Evolutionary conservation across 2,888 invertebrate genomes (phyloP), one percentile per base, ranked within the genome.

Genomic region (Poecilobothrus nobilitatus): DNA sequence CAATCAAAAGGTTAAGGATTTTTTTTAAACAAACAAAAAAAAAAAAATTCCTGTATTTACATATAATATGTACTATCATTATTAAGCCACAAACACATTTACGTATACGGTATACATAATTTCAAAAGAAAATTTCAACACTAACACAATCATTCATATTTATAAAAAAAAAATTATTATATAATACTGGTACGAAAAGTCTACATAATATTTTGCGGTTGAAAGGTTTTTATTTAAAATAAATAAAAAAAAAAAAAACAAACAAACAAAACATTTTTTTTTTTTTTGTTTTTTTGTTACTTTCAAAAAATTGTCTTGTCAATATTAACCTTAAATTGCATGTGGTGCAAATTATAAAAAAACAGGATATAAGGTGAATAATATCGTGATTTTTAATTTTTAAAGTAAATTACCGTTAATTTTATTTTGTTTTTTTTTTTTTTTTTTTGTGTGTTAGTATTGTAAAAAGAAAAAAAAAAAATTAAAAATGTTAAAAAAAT

Each of bases 1-100:
- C 27, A 63, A 63, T 63, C 15, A 27, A 63, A 63, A 63, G 63
- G 63, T 63, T 63, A 63, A 63, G 63, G 63, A 63, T 63, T n/a
- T 27, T 63, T 15, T 63, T 18, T 12, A 9, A 21, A n/a, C n/a
- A 62, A 9, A 62, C 21, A 62, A 37, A 37, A 8, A 22, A 27
- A 27, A 15, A 15, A n/a, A 5, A 9, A 62, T 62, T 21, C 21
- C 8, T 62, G 7, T 20, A 20, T 62, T 21, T 62, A 21, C 3
- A 21, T 62, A 62, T 21, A 12, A 9, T 20, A 20, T 62, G 62
- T 62, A 34, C 8, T 34, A 34, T 34, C n/a, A 27, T 27, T 27
- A n/a, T 27, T 27, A 27, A 27, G 27, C 27, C 27, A 27, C 3
- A 27, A 27, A 27, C 27, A 27, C 27, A 27, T 27, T 27, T 27